Conservation (phyloP, 2,113 vertebrate species). For the Microtus pennsylvanicus region DNA sequence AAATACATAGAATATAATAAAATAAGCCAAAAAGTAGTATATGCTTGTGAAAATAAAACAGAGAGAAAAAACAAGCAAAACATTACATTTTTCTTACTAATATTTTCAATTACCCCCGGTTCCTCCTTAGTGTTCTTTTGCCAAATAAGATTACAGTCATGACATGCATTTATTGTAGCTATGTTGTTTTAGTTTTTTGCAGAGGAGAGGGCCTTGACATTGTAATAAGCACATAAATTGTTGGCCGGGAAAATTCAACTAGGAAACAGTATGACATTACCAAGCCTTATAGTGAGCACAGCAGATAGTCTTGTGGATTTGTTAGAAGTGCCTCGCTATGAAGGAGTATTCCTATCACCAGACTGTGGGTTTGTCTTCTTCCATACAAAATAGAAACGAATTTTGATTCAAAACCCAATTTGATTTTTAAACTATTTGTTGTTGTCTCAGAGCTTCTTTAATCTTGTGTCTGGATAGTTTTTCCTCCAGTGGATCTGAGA, state of each 20-base stretch:
- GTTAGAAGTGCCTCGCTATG: accelerated
- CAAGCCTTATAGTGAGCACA: background rate
- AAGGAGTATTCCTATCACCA: background rate
- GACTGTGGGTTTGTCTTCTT: background rate
- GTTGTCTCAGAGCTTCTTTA: background rate
- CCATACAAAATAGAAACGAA: background rate
- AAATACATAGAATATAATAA: background rate
- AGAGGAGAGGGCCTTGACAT: background rate
- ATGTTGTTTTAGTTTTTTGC: background rate
- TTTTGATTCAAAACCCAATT: background rate
- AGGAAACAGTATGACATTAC: background rate
- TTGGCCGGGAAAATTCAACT: background rate
- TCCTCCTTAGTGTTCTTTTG: background rate
- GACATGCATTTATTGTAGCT: background rate
- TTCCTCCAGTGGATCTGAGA: background rate
- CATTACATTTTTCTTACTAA: background rate
- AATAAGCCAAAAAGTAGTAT: background rate
- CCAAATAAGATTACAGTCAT: background rate
- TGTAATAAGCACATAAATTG: background rate
- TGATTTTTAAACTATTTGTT: background rate
- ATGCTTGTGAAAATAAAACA: constrained; percentile 14
- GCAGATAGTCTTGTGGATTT: background rate
- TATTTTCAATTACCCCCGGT: background rate
- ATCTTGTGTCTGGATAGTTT: background rate
- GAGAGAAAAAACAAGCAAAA: background rate